A percentile compares a stretch with the other conserved stretches of the same genome.
Conservation (phyloP, 1,140 invertebrate genomes). For the Scaptomyza pallida region DNA sequence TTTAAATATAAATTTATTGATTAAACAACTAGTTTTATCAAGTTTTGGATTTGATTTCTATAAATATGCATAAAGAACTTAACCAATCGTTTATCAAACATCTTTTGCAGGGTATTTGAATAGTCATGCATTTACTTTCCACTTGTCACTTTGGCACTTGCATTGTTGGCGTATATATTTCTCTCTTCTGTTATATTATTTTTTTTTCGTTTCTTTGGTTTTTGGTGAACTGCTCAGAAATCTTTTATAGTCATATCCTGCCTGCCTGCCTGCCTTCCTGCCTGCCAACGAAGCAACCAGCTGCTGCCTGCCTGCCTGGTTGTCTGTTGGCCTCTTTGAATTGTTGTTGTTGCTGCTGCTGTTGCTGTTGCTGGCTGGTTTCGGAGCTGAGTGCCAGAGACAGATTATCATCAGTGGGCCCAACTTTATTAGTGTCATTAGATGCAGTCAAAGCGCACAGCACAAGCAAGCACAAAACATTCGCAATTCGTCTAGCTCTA, state of each 20-base stretch:
- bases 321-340: background rate
- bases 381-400: slow-evolving; percentile 61
- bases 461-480: slow-evolving; percentile 54
- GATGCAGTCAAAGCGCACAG: slow-evolving; percentile 77
- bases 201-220: slow-evolving; percentile 20
- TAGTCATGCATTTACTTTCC: background rate
- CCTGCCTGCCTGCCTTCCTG: slow-evolving; percentile 40
- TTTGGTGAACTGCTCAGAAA: slow-evolving; percentile 45
- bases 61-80: no score
- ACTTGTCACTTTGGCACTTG: background rate
- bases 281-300: slow-evolving; percentile 7
- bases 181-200: slow-evolving; percentile 9
- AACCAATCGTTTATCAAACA: no score
- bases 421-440: slow-evolving; percentile 80
- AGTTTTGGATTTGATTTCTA: no score
- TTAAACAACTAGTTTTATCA: no score
- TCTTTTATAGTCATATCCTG: slow-evolving; percentile 71
- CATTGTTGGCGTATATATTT: background rate
- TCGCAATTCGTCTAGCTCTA: slow-evolving; percentile 24
- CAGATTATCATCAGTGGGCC: slow-evolving; percentile 76
- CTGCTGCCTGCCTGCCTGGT: slow-evolving; percentile 17
- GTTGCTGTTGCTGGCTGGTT: background rate
- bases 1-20: no score
- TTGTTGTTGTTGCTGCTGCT: background rate
- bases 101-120: background rate